Percentiles rank a stretch among this genome's conserved stretches.
Evolutionary conservation across 1,140 invertebrate species (phyloP).

Genomic region (Galleria mellonella): DNA sequence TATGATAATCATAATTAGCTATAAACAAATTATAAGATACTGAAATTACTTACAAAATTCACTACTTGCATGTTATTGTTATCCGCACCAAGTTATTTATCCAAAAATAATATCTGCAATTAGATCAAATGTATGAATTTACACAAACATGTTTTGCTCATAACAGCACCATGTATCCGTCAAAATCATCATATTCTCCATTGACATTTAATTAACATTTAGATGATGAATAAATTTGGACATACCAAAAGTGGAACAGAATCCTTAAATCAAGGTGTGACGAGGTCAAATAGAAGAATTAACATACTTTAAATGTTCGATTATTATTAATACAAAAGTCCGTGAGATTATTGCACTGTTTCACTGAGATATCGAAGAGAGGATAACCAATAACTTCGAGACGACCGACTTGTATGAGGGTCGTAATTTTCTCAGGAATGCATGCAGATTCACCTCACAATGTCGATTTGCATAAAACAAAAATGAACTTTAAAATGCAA

Average conservation of each 20-base stretch:
- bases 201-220: conserved; percentile 67
- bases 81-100: conserved; percentile 5
- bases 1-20: no score
- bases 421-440: conserved; percentile 43
- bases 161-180: no score
- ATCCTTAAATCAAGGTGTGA: conserved; percentile 53
- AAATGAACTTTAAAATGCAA: conserved; percentile 35
- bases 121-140: conserved; percentile 49
- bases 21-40: no score
- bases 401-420: conserved; percentile 38
- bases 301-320: conserved; percentile 42
- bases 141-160: conserved; percentile 5
- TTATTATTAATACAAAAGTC: conserved; percentile 10
- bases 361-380: no score
- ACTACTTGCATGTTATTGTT: no score
- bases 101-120: conserved; percentile 11
- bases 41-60: no score
- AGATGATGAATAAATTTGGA: conserved; percentile 62
- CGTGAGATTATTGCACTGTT: no score
- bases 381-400: conserved; percentile 11
- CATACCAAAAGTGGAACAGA: conserved; percentile 62
- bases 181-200: conserved; percentile 51
- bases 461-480: conserved; percentile 43
- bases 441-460: conserved; percentile 27
- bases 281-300: conserved; percentile 55